These are phyloP conservation scores for Egretta garzetta DNA, from an alignment of 2,113 vertebrate genomes.

Conservation along the genomic window DNA sequence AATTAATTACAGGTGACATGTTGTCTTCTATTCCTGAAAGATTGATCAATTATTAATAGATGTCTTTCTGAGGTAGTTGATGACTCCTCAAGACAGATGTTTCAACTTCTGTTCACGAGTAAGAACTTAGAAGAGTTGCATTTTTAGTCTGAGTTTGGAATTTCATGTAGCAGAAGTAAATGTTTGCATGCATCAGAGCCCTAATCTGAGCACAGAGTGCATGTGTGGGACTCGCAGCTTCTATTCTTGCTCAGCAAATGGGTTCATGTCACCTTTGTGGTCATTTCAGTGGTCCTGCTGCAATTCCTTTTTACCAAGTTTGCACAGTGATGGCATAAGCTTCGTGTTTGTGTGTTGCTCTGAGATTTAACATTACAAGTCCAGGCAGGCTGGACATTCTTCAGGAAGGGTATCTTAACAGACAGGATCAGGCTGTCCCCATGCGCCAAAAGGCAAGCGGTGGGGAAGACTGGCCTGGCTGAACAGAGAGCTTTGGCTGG, in stretches of 20 bases:
- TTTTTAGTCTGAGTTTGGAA: background rate
- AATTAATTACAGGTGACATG: background rate
- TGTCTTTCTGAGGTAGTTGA: background rate
- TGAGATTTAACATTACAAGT: background rate
- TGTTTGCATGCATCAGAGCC: background rate
- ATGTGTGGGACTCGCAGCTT: accelerated
- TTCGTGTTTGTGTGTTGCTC: background rate
- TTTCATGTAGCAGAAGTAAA: background rate
- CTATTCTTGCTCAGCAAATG: background rate
- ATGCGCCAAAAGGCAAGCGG: accelerated
- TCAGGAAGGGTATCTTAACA: background rate
- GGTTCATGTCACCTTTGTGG: background rate
- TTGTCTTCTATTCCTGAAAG: background rate
- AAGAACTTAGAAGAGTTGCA: background rate
- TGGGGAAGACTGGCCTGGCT: background rate
- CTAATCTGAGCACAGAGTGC: too few relatives aligned
- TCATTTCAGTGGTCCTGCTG: background rate
- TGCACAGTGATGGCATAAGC: background rate
- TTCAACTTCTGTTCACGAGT: background rate
- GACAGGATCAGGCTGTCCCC: accelerated
- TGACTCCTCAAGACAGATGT: background rate
- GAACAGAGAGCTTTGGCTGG: background rate
- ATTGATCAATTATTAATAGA: background rate
- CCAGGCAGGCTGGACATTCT: background rate
- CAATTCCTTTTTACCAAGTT: background rate